Conservation (phyloP, 2,113 vertebrate genomes). For the Laticauda laticaudata region DNA sequence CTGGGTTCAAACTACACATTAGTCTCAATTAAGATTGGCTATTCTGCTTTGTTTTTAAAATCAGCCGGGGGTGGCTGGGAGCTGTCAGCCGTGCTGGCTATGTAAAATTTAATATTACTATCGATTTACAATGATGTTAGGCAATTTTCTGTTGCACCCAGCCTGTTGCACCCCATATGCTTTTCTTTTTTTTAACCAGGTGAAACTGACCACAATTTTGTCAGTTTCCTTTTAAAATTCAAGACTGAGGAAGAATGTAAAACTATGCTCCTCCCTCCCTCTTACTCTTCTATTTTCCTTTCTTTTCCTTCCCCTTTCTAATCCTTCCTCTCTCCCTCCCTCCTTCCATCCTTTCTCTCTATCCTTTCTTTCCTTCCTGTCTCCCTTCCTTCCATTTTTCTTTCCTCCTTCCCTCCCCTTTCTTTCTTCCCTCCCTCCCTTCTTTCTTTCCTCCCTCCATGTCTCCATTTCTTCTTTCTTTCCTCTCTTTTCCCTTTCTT, state of each 20-base stretch:
- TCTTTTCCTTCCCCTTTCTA: neutral
- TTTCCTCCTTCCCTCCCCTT: no score
- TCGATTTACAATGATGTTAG: neutral
- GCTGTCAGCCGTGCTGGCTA: neutral
- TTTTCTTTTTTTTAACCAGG: neutral
- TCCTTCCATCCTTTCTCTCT: neutral
- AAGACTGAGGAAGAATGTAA: neutral
- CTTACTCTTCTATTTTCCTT: no score
- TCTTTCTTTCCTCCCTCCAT: no score
- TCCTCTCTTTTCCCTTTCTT: no score
- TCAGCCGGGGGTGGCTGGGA: neutral
- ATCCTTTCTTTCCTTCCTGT: no score
- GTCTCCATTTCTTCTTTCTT: no score
- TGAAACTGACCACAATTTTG: neutral
- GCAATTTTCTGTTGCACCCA: neutral
- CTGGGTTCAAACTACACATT: neutral
- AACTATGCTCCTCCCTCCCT: neutral
- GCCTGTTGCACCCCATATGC: neutral
- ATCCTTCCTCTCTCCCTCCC: neutral
- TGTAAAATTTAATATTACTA: neutral
- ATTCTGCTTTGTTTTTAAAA: neutral
- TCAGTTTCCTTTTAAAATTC: neutral
- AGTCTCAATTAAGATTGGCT: neutral
- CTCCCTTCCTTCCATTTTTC: no score
- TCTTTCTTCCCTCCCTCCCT: no score